Evolutionary conservation across 2,113 vertebrate species (phyloP), one percentile per base, ranked within the genome.

Genomic region (Hyaena hyaena): DNA sequence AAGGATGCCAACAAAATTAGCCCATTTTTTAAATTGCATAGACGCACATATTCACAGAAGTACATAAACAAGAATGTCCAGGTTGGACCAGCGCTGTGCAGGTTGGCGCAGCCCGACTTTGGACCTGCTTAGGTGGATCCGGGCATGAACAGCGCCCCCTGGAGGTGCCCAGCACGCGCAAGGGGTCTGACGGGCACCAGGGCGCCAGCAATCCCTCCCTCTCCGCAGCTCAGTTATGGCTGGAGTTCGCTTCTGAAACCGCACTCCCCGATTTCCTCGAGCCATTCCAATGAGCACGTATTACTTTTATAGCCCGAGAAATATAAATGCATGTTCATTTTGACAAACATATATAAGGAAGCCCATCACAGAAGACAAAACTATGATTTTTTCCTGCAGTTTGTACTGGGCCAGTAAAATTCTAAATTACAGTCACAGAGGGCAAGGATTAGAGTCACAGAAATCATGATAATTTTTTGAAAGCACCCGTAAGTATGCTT

Each of bases 111-210:
- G 50, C 4, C 33, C 4, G 2, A 0, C 69, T 39, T 9, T 28
- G 4, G 55, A 77, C 53, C 74, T 48, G 0, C 15, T 8, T 6
- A 7, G 26, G 69, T 10, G 39, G 16, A 9, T 5, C 10, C 2
- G 4, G 39, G 55, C 10, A 0, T 0, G 11, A 12, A 1, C 1
- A 26, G 69, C 1, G 4, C 11, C 35, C 43, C 71, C 69, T 16
- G 0, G 39, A 90, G 94, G 63, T 21, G 21, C 68, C 2, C 23
- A 0, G 35, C 5, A 35, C 66, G 16, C 1, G 33, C 3, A 10
- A 1, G 1, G 33, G 3, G 0, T 23, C 24, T 26, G 35, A 0
- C 0, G 0, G 1, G 4, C n/a, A 0, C 15, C 5, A 0, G 7
- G 58, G 58, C 2, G 7, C 31, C 26, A 26, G 1, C 74, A 63